A percentile compares a stretch with the other conserved stretches of the same genome.
Evolutionary conservation across 2,888 invertebrate genomes (phyloP).

Genomic region (Sphaeridia pumilis): DNA sequence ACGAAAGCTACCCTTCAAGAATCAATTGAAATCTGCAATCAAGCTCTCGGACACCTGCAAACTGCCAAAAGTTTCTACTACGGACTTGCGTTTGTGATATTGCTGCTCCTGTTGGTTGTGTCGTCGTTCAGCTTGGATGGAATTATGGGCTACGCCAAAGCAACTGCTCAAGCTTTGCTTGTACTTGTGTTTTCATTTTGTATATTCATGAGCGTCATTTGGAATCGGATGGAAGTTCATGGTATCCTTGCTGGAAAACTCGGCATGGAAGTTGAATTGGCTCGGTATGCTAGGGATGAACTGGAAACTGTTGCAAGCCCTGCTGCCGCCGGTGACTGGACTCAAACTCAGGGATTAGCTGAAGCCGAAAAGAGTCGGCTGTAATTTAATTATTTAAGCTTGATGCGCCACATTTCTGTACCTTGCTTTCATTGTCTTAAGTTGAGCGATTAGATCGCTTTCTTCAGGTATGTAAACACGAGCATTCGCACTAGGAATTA

Average conservation of each 20-base stretch:
- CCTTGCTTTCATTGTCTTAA: too few relatives aligned
- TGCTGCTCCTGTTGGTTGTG: slow-evolving; percentile 26
- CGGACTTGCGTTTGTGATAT: slow-evolving; percentile 20
- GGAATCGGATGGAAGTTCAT: slow-evolving; percentile 70
- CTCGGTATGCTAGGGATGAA: slow-evolving; percentile 3
- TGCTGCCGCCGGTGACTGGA: neutral
- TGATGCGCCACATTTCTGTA: neutral
- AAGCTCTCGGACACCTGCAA: slow-evolving; percentile 45
- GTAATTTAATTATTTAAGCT: too few relatives aligned
- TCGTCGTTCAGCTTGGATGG: slow-evolving; percentile 21
- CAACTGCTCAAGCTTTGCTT: slow-evolving; percentile 17
- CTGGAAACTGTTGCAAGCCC: neutral
- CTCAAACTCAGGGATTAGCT: neutral
- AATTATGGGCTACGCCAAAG: slow-evolving; percentile 19
- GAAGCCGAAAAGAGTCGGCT: neutral
- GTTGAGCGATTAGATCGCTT: too few relatives aligned
- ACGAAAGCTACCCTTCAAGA: slow-evolving; percentile 43
- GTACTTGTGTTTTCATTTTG: slow-evolving; percentile 30
- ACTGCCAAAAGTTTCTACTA: slow-evolving; percentile 37
- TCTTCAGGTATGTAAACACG: too few relatives aligned
- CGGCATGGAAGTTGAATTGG: slow-evolving; percentile 50
- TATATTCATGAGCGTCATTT: slow-evolving; percentile 62
- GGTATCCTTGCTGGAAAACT: slow-evolving; percentile 61
- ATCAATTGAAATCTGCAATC: slow-evolving; percentile 50
- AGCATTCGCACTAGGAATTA: too few relatives aligned